Conservation (phyloP, 2,113 vertebrate species). For the Lophochroa leadbeateri region DNA sequence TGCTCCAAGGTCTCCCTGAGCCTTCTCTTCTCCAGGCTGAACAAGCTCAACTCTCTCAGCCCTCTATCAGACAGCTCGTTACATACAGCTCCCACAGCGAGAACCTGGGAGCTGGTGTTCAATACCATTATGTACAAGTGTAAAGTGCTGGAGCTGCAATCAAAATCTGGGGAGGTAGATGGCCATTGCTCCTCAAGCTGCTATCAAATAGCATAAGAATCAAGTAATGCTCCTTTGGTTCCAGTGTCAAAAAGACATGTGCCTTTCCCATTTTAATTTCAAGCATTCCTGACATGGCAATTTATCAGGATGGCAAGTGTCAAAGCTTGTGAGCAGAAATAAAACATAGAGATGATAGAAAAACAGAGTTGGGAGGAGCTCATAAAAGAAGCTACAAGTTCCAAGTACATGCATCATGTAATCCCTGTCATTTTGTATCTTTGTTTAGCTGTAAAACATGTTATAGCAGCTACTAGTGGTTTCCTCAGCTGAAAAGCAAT, state of each 20-base stretch:
- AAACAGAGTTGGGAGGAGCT: background rate
- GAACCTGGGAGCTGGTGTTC: background rate
- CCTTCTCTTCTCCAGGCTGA: background rate
- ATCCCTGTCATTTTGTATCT: slow-evolving; percentile 40
- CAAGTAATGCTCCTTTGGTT: background rate
- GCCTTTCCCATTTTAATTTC: background rate
- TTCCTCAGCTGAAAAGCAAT: slow-evolving; percentile 28
- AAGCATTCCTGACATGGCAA: background rate
- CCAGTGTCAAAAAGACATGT: background rate
- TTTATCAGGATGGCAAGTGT: slow-evolving; percentile 9
- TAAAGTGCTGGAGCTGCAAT: background rate
- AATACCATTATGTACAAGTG: background rate
- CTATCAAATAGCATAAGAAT: background rate
- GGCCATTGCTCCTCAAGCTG: background rate
- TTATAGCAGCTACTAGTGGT: slow-evolving; percentile 9
- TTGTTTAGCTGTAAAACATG: slow-evolving; percentile 45
- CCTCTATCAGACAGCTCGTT: background rate
- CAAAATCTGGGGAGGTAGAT: background rate
- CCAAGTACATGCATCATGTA: background rate
- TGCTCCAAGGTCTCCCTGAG: background rate
- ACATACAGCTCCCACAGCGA: background rate
- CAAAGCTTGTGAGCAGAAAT: slow-evolving; percentile 19
- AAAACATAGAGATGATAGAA: slow-evolving; percentile 24
- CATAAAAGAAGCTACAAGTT: background rate
- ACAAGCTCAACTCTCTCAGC: background rate